Evolutionary conservation across 2,888 invertebrate genomes (phyloP).

Genomic region (Erebia ligea): DNA sequence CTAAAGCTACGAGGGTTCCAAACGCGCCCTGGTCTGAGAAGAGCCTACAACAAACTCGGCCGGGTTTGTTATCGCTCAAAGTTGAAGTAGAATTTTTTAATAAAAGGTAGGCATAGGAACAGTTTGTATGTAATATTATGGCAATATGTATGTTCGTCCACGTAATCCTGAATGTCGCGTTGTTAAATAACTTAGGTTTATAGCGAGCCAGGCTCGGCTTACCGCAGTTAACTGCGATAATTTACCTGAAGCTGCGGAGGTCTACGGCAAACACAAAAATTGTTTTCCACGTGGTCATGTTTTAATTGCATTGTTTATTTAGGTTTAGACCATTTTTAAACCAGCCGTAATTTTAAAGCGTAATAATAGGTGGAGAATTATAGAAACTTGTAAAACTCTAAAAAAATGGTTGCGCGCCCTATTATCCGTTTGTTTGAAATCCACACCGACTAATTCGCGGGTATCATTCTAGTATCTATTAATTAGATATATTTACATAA

Average conservation of each 20-base stretch:
- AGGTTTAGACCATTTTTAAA: constrained; percentile 5
- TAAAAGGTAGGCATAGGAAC: background rate
- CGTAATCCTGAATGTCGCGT: constrained; percentile 46
- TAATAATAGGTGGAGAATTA: background rate
- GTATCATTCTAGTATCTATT: too few species aligned
- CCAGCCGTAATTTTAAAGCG: background rate
- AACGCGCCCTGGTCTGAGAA: too few species aligned
- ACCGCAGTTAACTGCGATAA: constrained; percentile 45
- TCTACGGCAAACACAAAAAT: constrained; percentile 11
- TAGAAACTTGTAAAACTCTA: too few species aligned
- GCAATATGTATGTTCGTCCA: constrained; percentile 10
- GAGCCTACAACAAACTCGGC: too few species aligned
- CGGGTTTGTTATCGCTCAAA: too few species aligned
- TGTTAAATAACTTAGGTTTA: constrained; percentile 48
- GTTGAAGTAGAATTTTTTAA: too few species aligned
- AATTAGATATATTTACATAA: too few species aligned
- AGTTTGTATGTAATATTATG: background rate
- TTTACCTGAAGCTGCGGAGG: constrained; percentile 29
- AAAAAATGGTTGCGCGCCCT: too few species aligned
- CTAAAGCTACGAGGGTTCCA: too few species aligned
- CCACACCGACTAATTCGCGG: too few species aligned
- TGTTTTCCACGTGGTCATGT: constrained; percentile 3
- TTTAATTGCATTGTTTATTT: constrained; percentile 17
- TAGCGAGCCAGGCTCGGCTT: constrained; percentile 39
- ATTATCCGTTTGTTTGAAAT: too few species aligned